These are phyloP conservation scores for Sprattus sprattus DNA, from an alignment of 2,113 vertebrate genomes.

Conservation along the genomic window DNA sequence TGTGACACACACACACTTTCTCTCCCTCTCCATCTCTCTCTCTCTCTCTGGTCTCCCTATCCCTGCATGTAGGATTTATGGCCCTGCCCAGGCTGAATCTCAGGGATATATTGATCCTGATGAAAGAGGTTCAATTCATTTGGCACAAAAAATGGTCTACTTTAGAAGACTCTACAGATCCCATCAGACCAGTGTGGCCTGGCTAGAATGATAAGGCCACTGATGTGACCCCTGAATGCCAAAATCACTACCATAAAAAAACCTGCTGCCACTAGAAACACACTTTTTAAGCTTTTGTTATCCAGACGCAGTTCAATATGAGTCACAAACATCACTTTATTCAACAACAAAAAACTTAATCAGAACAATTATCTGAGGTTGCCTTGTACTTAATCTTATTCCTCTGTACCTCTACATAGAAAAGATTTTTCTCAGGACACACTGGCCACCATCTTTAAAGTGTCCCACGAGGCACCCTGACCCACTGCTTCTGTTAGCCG, in stretches of 20 bases:
- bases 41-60: conserved; percentile 15
- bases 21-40: conserved; percentile 14
- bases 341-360: background rate
- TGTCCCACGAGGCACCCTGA: background rate
- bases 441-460: background rate
- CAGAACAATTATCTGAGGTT: background rate
- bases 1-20: background rate
- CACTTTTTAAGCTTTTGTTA: background rate
- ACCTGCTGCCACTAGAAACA: background rate
- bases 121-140: conserved; percentile 54
- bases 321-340: background rate
- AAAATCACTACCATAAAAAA: background rate
- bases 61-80: conserved; percentile 49
- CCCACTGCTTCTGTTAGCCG: background rate
- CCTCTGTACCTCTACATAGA: background rate
- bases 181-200: conserved; percentile 28
- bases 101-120: conserved; percentile 54
- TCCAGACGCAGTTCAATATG: background rate
- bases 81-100: conserved; percentile 34
- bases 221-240: conserved; percentile 11
- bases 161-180: conserved; percentile 45
- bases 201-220: conserved; percentile 14
- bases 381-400: background rate
- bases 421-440: background rate
- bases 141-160: conserved; percentile 40